A percentile compares a stretch with the other conserved stretches of the same genome.
Evolutionary conservation across 2,888 invertebrate species (phyloP).

Genomic region (Thalpophila matura): DNA sequence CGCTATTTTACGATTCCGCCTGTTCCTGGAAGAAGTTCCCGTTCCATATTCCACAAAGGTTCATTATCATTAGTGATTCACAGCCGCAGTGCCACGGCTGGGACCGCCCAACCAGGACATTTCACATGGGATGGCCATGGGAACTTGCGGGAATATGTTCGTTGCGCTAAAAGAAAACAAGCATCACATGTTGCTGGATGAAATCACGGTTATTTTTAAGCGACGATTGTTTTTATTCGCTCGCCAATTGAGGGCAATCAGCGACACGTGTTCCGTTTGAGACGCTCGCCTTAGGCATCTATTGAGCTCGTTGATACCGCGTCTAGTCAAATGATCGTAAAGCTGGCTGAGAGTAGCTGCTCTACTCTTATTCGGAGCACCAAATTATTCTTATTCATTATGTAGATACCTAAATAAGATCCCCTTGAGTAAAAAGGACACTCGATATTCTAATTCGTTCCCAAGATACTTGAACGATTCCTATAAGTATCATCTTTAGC

Average conservation of each 20-base stretch:
- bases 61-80: conserved; percentile 84
- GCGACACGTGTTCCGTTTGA: conserved; percentile 88
- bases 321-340: conserved; percentile 67
- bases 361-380: conserved; percentile 25
- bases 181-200: conserved; percentile 88
- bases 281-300: conserved; percentile 82
- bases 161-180: conserved; percentile 83
- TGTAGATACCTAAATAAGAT: neutral
- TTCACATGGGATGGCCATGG: conserved; percentile 82
- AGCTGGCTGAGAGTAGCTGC: conserved; percentile 23
- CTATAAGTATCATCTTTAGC: conserved; percentile 57
- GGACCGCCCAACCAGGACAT: conserved; percentile 79
- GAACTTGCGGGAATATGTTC: conserved; percentile 81
- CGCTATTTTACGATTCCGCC: conserved; percentile 67
- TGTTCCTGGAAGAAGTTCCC: conserved; percentile 74
- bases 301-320: conserved; percentile 82
- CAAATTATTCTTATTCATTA: conserved; percentile 30
- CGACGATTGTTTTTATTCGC: conserved; percentile 91
- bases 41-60: conserved; percentile 71
- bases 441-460: conserved; percentile 49
- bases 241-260: conserved; percentile 91
- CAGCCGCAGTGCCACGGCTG: conserved; percentile 76
- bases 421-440: neutral
- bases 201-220: conserved; percentile 91
- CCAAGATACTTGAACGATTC: conserved; percentile 65